A percentile compares a stretch with the other conserved stretches of the same genome.
Conservation (phyloP, 2,888 invertebrate genomes). For the Theodoxus fluviatilis region DNA sequence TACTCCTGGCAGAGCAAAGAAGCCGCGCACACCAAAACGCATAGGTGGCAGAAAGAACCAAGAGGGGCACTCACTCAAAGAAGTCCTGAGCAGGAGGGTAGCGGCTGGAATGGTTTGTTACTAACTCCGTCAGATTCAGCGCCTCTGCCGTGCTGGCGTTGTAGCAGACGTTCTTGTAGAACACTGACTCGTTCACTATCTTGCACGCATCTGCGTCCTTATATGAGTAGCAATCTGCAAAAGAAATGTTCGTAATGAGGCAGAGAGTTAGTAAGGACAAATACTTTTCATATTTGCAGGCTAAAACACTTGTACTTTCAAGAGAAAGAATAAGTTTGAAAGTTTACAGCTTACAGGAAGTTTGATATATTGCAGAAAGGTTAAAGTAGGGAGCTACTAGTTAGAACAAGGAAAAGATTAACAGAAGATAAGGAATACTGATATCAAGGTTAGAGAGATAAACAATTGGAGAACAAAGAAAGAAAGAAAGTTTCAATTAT, state of each 20-base stretch:
- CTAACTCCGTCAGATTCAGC: conserved; percentile 43
- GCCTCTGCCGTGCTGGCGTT: conserved; percentile 44
- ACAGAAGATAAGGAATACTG: neutral
- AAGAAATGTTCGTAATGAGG: no score
- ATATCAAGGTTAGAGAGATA: neutral
- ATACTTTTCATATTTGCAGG: no score
- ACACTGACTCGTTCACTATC: conserved; percentile 54
- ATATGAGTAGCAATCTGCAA: conserved; percentile 61
- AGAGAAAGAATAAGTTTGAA: no score
- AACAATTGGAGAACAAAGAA: neutral
- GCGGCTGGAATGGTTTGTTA: conserved; percentile 46
- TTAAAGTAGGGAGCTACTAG: no score
- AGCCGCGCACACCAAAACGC: no score
- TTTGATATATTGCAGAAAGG: no score
- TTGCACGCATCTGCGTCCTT: conserved; percentile 57
- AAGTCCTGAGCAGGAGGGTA: conserved; percentile 71
- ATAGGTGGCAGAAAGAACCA: neutral
- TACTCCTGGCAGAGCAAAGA: no score
- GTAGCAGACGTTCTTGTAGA: conserved; percentile 57
- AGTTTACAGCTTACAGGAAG: no score
- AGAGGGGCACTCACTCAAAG: conserved; percentile 70
- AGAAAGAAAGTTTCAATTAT: no score
- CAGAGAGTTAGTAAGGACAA: no score
- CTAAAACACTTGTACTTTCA: no score
- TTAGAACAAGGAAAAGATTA: no score